phyloP scores from a whole-genome alignment of 2,797 vertebrate species.

The Liasis olivaceus region DNA sequence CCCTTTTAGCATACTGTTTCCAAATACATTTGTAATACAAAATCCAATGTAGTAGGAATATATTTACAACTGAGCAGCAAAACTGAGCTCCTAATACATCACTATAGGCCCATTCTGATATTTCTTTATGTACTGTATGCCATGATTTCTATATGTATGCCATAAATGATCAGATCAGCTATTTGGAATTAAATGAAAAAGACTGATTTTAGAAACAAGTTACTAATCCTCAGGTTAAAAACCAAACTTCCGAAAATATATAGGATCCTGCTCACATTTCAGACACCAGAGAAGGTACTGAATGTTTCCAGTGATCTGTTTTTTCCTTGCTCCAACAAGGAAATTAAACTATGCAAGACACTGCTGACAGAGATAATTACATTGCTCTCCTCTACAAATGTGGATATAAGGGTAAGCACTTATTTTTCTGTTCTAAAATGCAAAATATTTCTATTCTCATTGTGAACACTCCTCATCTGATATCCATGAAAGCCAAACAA shows the following conservation, averaged over 20 bases:
- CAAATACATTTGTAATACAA: too few relatives aligned
- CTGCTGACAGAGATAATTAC: not conserved
- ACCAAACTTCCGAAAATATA: not conserved
- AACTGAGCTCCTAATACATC: not conserved
- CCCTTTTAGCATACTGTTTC: too few relatives aligned
- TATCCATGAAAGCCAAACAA: not conserved
- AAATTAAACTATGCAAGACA: too few relatives aligned
- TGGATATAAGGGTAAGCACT: not conserved
- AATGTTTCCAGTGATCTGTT: too few relatives aligned
- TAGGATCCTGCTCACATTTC: not conserved
- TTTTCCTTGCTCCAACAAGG: too few relatives aligned
- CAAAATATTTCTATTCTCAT: not conserved
- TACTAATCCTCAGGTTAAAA: not conserved
- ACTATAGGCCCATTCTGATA: not conserved
- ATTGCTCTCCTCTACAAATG: not conserved
- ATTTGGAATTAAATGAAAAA: not conserved
- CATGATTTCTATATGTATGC: not conserved
- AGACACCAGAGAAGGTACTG: not conserved
- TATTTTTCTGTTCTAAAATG: not conserved
- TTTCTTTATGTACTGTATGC: not conserved
- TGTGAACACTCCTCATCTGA: not conserved
- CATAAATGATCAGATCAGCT: not conserved
- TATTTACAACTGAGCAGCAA: not conserved
- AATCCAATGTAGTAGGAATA: not conserved
- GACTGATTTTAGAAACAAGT: not conserved